Percentiles rank a stretch among this genome's conserved stretches.
Evolutionary conservation across 2,113 vertebrate species (phyloP).

Genomic region (Todiramphus chloris): DNA sequence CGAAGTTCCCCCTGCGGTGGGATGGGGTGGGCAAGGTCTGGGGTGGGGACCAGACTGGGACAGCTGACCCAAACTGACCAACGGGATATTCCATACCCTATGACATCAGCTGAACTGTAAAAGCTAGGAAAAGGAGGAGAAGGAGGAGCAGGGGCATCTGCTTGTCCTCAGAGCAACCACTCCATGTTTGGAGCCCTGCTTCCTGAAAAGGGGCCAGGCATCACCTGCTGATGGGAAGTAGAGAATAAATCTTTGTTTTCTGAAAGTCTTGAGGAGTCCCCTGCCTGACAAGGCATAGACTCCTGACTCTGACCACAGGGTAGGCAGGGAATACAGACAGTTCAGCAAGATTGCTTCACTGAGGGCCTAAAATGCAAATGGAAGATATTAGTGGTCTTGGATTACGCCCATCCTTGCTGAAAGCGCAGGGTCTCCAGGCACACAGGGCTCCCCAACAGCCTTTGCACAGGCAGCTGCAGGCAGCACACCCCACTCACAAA

Average conservation of each 20-base stretch:
- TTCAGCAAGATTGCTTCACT: not conserved
- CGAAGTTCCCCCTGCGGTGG: too few species aligned
- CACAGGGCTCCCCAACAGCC: accelerated
- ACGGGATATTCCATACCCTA: too few species aligned
- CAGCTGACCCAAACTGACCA: too few species aligned
- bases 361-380: not conserved
- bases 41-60: too few species aligned
- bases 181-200: not conserved
- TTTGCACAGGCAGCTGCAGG: accelerated
- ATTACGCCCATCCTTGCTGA: too few species aligned
- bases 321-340: not conserved
- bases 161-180: too few species aligned
- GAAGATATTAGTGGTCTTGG: accelerated
- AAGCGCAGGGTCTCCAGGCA: accelerated
- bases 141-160: too few species aligned
- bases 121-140: too few species aligned
- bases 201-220: too few species aligned
- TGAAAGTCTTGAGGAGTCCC: not conserved
- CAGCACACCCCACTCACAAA: not conserved
- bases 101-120: too few species aligned
- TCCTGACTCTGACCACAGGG: not conserved
- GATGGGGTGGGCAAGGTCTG: too few species aligned
- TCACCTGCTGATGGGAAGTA: too few species aligned
- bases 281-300: not conserved
- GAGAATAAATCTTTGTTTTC: not conserved